Evolutionary conservation across 2,113 vertebrate species (phyloP).

Genomic region (Circaetus gallicus): DNA sequence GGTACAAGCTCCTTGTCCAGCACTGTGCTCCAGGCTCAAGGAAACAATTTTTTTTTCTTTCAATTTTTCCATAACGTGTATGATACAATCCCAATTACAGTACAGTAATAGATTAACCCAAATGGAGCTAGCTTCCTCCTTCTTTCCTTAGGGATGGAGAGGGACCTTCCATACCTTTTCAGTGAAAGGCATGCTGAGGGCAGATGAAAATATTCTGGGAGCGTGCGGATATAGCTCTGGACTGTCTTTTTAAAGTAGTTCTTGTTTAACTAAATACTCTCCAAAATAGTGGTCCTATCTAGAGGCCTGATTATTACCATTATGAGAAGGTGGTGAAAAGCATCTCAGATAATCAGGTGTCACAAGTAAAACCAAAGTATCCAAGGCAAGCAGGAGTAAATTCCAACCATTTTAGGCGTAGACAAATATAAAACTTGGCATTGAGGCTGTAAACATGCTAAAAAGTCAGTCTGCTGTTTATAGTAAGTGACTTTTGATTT

Average conservation of each 20-base stretch:
- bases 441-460: background rate
- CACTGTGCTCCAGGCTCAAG: background rate
- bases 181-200: background rate
- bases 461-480: background rate
- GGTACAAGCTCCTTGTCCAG: background rate
- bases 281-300: background rate
- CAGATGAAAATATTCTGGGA: background rate
- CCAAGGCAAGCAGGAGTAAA: constrained; percentile 23
- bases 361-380: constrained; percentile 17
- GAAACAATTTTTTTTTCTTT: background rate
- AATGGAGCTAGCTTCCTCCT: background rate
- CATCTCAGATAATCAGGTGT: constrained; percentile 46
- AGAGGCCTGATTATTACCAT: background rate
- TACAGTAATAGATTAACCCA: background rate
- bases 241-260: background rate
- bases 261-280: constrained; percentile 1
- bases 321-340: constrained; percentile 42
- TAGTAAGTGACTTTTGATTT: background rate
- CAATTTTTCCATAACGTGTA: background rate
- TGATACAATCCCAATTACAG: background rate
- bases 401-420: background rate
- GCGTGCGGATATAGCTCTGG: background rate
- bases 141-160: background rate
- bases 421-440: background rate
- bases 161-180: background rate